Evolutionary conservation across 2,888 invertebrate genomes (phyloP), one percentile per base, ranked within the genome.

Genomic region (Tanytarsus gracilentus): DNA sequence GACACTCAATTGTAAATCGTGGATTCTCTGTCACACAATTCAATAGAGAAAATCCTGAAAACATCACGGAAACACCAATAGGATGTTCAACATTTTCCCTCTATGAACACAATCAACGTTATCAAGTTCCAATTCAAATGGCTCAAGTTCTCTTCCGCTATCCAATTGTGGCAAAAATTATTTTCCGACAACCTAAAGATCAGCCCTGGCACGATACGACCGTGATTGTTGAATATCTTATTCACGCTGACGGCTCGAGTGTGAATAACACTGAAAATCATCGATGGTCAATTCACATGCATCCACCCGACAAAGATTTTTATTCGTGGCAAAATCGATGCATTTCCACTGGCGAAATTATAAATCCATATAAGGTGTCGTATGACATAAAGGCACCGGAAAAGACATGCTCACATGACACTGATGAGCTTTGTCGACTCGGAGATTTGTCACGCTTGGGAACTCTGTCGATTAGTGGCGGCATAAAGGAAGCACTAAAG

Each of bases 311-410:
- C 16, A 82, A 80, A 62, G 95, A 95, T 73, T 94, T 86, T 73
- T 92, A 92, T 71, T 89, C 91, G 72, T 94, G 93, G 94, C 86
- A 86, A 26, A 83, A 79, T 44, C 76, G 94, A 33, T 93, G 94
- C 69, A 73, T 89, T 8, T 89, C 89, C 65, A 81, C 89, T 0
- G 92, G 89, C 4, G 69, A 69, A 1, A 76, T 83, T n/a, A 88
- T 78, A 69, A 88, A 94, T 74, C 94, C 94, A 0, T 83, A 83
- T 66, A 80, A 83, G 65, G 81, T 84, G 66, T 80, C 82, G 63
- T 78, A 78, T 64, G 80, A 83, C 68, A 74, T 79, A 18, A 72
- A 77, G n/a, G 77, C 80, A 23, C 78, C 77, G 0, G 78, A 81
- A 65, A 71, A 75, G 29, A 78, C 77, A 65, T 88, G 88, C 69